These are phyloP conservation scores for Schlechtendalia chinensis DNA, from an alignment of 1,140 invertebrate genomes.

Conservation along the genomic window DNA sequence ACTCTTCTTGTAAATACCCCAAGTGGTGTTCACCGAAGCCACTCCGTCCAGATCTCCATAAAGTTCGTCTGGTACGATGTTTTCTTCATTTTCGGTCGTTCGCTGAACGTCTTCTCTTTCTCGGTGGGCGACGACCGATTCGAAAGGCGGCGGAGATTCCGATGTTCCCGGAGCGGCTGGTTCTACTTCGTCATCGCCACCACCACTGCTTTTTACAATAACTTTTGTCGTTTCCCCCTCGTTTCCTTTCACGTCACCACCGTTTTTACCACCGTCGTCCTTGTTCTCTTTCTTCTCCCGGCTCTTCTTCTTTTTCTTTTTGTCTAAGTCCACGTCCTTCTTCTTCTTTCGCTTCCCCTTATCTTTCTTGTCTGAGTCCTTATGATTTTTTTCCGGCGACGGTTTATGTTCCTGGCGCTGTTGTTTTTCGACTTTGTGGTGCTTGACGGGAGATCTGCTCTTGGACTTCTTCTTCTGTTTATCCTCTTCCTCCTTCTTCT, in stretches of 20 bases:
- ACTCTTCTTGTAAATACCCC: slow-evolving; percentile 4
- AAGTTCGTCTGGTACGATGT: slow-evolving; percentile 49
- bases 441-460: slow-evolving; percentile 9
- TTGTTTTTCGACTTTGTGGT: slow-evolving; percentile 46
- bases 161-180: slow-evolving; percentile 47
- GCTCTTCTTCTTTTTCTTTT: slow-evolving; percentile 58
- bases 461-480: slow-evolving; percentile 36
- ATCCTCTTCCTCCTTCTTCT: slow-evolving; percentile 42
- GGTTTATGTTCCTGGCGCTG: slow-evolving; percentile 48
- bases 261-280: slow-evolving; percentile 55
- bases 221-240: slow-evolving; percentile 52
- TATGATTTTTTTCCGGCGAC: slow-evolving; percentile 52
- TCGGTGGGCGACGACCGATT: slow-evolving; percentile 14
- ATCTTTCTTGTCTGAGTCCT: slow-evolving; percentile 52
- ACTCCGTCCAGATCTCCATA: slow-evolving; percentile 45
- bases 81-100: slow-evolving; percentile 51
- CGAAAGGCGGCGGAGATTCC: slow-evolving; percentile 30
- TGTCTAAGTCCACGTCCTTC: slow-evolving; percentile 53
- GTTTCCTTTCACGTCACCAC: slow-evolving; percentile 52
- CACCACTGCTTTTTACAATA: slow-evolving; percentile 51
- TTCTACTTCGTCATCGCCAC: slow-evolving; percentile 49
- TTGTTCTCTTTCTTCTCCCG: slow-evolving; percentile 57
- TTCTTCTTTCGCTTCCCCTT: slow-evolving; percentile 51
- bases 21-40: slow-evolving; percentile 14
- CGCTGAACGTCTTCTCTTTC: slow-evolving; percentile 8